Conservation (phyloP, 2,113 vertebrate genomes). For the Romanogobio albipinnatus region DNA sequence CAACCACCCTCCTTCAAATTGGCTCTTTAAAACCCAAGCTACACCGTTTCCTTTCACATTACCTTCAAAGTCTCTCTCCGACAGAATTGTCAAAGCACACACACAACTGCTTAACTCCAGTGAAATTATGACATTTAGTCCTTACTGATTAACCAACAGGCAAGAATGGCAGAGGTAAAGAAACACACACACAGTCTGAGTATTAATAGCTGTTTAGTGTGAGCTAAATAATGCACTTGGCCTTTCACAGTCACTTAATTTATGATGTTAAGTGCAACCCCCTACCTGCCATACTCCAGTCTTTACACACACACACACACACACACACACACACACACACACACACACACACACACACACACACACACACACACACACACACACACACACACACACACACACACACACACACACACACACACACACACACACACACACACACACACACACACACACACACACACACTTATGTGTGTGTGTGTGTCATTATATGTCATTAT, state of each 20-base stretch:
- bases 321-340: no score
- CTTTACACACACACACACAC: not conserved
- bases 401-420: not conserved
- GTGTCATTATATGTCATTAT: no score
- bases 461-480: no score
- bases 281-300: conserved; percentile 19
- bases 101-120: not conserved
- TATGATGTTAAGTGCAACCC: conserved; percentile 1
- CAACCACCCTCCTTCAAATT: conserved; percentile 1
- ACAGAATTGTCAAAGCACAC: conserved; percentile 4
- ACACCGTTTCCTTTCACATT: conserved; percentile 15
- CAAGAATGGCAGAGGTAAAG: not conserved
- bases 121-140: conserved; percentile 8
- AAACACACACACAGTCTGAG: conserved; percentile 24
- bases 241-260: conserved; percentile 12
- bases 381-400: conserved; percentile 10
- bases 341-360: not conserved
- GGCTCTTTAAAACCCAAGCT: conserved; percentile 16
- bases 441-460: conserved; percentile 2
- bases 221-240: conserved; percentile 34
- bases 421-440: conserved; percentile 4
- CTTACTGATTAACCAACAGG: conserved; percentile 13
- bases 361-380: conserved; percentile 6
- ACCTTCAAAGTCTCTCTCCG: conserved; percentile 1
- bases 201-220: conserved; percentile 13